Conservation (phyloP, 37 sponge, comb jelly and placozoan species). For the Geodia barretti region DNA sequence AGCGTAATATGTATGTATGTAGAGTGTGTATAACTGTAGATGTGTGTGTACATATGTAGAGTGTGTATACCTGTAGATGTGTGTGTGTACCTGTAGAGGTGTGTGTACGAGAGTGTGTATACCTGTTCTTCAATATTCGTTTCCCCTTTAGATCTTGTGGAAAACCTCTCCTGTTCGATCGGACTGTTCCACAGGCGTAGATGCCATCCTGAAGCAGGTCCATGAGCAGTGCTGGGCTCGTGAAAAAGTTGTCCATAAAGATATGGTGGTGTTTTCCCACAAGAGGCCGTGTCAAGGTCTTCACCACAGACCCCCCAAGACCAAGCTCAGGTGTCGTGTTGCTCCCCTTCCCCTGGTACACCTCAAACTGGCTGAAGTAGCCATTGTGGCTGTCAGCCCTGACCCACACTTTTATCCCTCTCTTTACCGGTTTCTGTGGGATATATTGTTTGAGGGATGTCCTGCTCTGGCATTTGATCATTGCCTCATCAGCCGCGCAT, state of each 20-base stretch:
- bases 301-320: conserved; percentile 22
- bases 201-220: conserved; percentile 4
- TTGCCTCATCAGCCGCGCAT: conserved; percentile 19
- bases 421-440: conserved; percentile 24
- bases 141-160: conserved; percentile 18
- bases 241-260: conserved; percentile 24
- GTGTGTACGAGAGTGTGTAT: neutral
- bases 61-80: too few relatives aligned
- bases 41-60: too few relatives aligned
- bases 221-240: neutral
- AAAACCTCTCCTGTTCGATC: conserved; percentile 14
- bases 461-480: conserved; percentile 22
- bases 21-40: too few relatives aligned
- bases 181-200: conserved; percentile 22
- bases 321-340: conserved; percentile 12
- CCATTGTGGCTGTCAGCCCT: conserved; percentile 19
- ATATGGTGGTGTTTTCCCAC: conserved; percentile 7
- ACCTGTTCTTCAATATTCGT: neutral
- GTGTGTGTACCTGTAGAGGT: too few relatives aligned
- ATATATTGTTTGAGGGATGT: conserved; percentile 34
- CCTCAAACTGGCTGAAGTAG: conserved; percentile 12
- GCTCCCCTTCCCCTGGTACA: conserved; percentile 19
- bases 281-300: conserved; percentile 8
- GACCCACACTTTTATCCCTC: conserved; percentile 37
- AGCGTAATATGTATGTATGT: too few relatives aligned